Evolutionary conservation across 2,888 invertebrate species (phyloP).

Genomic region (Hypomecis atomaria): DNA sequence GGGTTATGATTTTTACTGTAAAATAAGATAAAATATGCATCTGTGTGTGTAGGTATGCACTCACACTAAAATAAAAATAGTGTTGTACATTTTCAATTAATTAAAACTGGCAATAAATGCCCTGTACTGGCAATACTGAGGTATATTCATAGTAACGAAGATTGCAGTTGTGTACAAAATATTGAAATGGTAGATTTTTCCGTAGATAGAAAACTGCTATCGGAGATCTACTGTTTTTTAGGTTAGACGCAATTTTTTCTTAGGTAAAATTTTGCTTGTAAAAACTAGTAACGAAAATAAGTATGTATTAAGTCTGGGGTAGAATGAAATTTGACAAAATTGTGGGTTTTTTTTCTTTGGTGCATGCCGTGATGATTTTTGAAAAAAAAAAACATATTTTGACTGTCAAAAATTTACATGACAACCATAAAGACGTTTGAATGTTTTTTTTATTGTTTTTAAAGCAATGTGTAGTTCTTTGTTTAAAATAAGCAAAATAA

Average conservation of each 20-base stretch:
- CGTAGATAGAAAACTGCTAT: slow-evolving; percentile 1
- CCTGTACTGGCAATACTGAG: slow-evolving; percentile 10
- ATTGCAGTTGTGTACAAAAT: slow-evolving; percentile 25
- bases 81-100: not conserved
- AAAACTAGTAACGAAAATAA: slow-evolving; percentile 14
- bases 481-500: too few relatives aligned
- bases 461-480: too few relatives aligned
- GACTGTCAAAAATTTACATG: too few relatives aligned
- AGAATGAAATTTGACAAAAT: slow-evolving; percentile 10
- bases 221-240: slow-evolving; percentile 8
- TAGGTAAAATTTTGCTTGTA: slow-evolving; percentile 29
- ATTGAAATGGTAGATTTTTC: slow-evolving; percentile 10
- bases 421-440: too few relatives aligned
- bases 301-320: slow-evolving; percentile 15
- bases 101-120: not conserved
- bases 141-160: slow-evolving; percentile 9
- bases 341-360: not conserved
- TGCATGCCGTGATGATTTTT: not conserved
- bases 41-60: slow-evolving; percentile 8
- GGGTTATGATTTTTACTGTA: too few relatives aligned
- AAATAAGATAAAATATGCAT: not conserved
- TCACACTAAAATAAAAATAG: not conserved
- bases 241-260: slow-evolving; percentile 18
- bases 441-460: too few relatives aligned
- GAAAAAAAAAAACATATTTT: too few relatives aligned